A percentile compares a stretch with the other conserved stretches of the same genome.
phyloP scores from a whole-genome alignment of 2,888 invertebrate species.

The Orchesella flavescens region DNA sequence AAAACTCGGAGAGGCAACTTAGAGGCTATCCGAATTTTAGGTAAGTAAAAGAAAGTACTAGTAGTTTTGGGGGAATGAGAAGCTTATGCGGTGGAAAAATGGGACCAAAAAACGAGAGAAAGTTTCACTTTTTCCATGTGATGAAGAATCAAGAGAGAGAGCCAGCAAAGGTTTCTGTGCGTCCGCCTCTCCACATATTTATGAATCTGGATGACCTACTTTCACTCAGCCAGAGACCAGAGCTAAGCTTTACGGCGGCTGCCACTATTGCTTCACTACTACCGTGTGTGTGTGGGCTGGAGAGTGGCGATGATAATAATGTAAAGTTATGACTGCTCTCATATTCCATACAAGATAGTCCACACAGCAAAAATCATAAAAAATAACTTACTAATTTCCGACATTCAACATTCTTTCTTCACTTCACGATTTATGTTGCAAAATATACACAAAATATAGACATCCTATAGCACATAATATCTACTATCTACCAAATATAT shows the following conservation, averaged over 20 bases:
- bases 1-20: conserved; percentile 12
- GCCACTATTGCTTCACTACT: conserved; percentile 2
- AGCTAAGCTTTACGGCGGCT: conserved; percentile 5
- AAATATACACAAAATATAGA: not conserved
- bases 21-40: not conserved
- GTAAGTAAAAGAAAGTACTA: conserved; percentile 3
- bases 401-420: conserved; percentile 35
- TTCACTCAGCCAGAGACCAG: conserved; percentile 22
- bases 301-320: conserved; percentile 42
- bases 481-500: too few species aligned
- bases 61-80: not conserved
- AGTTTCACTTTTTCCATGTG: conserved; percentile 20
- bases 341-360: conserved; percentile 38
- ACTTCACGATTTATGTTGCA: conserved; percentile 30
- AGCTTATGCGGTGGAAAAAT: not conserved
- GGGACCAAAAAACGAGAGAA: conserved; percentile 7
- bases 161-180: conserved; percentile 16
- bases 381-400: conserved; percentile 50
- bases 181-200: conserved; percentile 34
- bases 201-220: conserved; percentile 46
- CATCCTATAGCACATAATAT: too few species aligned
- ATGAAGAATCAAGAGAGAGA: conserved; percentile 25
- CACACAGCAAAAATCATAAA: conserved; percentile 40
- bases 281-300: not conserved
- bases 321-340: conserved; percentile 41